Conservation (phyloP, 1,140 invertebrate species). For the Meloidogyne floridensis region DNA sequence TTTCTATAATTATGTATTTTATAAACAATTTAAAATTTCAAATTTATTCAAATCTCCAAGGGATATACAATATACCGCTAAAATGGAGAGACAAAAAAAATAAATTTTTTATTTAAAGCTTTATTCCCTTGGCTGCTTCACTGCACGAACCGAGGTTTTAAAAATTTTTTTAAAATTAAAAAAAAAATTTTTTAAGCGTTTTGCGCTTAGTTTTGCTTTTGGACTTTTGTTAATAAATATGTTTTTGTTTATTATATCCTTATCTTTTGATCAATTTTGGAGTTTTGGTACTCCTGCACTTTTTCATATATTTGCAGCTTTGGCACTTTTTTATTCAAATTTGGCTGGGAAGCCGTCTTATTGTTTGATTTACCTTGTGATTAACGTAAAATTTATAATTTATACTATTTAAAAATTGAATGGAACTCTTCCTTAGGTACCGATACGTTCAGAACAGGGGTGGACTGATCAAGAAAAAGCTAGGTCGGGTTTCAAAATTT, state of each 20-base stretch:
- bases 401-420: too few species aligned
- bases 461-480: too few species aligned
- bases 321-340: constrained; percentile 15
- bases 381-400: constrained; percentile 9
- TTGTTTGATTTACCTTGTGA: constrained; percentile 16
- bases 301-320: constrained; percentile 14
- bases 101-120: neutral
- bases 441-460: too few species aligned
- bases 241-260: constrained; percentile 20
- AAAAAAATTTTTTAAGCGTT: neutral
- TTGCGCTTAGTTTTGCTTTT: constrained; percentile 8
- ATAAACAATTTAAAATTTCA: too few species aligned
- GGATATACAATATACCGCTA: too few species aligned
- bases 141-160: constrained; percentile 15
- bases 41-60: too few species aligned
- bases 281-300: constrained; percentile 7
- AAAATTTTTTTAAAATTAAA: neutral
- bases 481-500: too few species aligned
- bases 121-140: constrained; percentile 17
- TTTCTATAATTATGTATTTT: too few species aligned
- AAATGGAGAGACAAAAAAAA: too few species aligned
- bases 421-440: too few species aligned
- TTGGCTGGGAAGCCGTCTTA: constrained; percentile 13
- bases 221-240: constrained; percentile 14
- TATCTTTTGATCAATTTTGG: constrained; percentile 25